A percentile compares a stretch with the other conserved stretches of the same genome.
phyloP scores from a whole-genome alignment of 2,797 vertebrate species.

The Kryptolebias ocellatus region DNA sequence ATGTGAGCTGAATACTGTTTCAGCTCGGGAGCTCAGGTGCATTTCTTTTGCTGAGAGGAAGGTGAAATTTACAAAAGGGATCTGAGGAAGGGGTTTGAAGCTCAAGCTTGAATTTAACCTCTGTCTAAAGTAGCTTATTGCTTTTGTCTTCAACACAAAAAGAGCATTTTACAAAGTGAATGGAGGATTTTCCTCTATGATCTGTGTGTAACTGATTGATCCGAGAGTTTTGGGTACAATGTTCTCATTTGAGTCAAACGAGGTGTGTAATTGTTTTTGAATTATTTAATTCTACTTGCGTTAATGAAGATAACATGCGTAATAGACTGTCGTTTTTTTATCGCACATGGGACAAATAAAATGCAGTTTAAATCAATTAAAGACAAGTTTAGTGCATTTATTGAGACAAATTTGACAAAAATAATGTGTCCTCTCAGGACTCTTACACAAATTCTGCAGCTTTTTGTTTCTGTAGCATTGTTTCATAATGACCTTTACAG shows the following conservation, averaged over 20 bases:
- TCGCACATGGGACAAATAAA: not conserved
- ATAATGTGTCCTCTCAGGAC: not conserved
- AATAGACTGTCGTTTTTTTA: not conserved
- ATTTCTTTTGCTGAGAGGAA: conserved; percentile 59
- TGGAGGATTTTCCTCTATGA: not conserved
- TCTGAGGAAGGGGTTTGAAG: conserved; percentile 40
- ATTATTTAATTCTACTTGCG: not conserved
- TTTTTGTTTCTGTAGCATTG: not conserved
- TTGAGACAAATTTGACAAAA: not conserved
- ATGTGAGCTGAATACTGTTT: conserved; percentile 87
- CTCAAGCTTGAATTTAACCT: conserved; percentile 43
- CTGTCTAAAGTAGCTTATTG: conserved; percentile 34
- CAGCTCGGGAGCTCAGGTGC: conserved; percentile 47
- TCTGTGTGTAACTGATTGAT: conserved; percentile 10
- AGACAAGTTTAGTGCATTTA: not conserved
- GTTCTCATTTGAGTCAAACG: conserved; percentile 2
- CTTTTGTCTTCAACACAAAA: not conserved
- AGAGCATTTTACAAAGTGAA: not conserved
- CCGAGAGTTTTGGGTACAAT: not conserved
- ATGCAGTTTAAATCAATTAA: not conserved
- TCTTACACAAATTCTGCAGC: not conserved
- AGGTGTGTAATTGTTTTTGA: not conserved
- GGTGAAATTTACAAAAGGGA: conserved; percentile 55
- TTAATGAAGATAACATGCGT: conserved; percentile 5
- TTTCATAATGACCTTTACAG: not conserved